These are phyloP conservation scores for Cetoscarus ocellatus DNA, from an alignment of 2,797 vertebrate genomes.

Conservation along the genomic window DNA sequence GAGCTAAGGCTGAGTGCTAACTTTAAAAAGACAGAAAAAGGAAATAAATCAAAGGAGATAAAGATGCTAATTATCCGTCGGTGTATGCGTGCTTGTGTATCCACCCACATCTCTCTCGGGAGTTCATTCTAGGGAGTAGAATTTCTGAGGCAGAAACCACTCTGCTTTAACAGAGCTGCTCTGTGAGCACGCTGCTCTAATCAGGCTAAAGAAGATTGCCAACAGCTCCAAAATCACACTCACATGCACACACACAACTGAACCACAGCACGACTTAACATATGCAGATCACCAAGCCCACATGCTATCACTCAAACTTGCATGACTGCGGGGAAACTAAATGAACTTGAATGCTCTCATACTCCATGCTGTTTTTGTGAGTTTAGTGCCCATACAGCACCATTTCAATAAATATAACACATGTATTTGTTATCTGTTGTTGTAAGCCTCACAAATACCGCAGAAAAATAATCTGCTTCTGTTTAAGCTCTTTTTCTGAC, in stretches of 20 bases:
- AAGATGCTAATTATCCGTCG: conserved; percentile 5
- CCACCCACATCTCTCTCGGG: conserved; percentile 3
- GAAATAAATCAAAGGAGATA: conserved; percentile 14
- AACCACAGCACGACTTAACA: conserved; percentile 26
- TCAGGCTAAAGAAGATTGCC: conserved; percentile 25
- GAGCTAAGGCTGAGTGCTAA: neutral
- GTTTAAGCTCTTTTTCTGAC: conserved; percentile 18
- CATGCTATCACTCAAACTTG: conserved; percentile 7
- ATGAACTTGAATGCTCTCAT: no score
- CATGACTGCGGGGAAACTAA: neutral
- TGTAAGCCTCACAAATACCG: conserved; percentile 9
- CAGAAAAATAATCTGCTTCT: neutral
- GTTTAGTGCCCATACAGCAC: neutral
- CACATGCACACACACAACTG: conserved; percentile 14
- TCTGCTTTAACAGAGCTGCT: conserved; percentile 21
- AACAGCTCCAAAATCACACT: neutral
- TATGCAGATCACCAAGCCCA: conserved; percentile 37
- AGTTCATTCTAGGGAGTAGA: neutral
- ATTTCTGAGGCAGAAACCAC: neutral
- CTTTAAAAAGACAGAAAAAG: no score
- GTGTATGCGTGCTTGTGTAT: conserved; percentile 1
- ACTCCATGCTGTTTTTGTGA: neutral
- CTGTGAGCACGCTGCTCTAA: conserved; percentile 26
- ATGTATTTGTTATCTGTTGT: neutral
- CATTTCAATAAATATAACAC: neutral